Evolutionary conservation across 2,888 invertebrate genomes (phyloP), one percentile per base, ranked within the genome.

Genomic region (Metellina segmentata): DNA sequence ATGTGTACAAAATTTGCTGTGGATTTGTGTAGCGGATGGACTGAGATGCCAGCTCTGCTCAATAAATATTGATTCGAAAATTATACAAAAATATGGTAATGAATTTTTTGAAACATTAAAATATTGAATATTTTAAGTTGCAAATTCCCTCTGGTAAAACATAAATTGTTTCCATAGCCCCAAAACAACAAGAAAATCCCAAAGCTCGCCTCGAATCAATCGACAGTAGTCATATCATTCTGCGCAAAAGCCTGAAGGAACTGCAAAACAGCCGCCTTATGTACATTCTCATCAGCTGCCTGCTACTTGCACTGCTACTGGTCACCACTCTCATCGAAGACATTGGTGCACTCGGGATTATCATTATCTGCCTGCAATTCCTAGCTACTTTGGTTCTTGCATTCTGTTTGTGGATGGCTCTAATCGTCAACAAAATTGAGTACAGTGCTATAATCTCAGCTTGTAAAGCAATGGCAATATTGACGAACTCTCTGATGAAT

Each of bases 401-500:
- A 5, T 98, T 97, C 94, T 96, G 96, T 93, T 93, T 97, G 20
- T 96, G 97, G 93, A 97, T 97, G 98, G 97, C 97, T 61, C 96
- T 97, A 0, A 94, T 98, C 93, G 98, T 98, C 98, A 97, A 97
- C 94, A 96, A 96, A 93, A 97, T 97, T 93, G 98, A 98, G 95
- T 96, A 96, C 93, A 97, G 98, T 95, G 97, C 97, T 74, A 95
- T 97, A 19, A 96, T 97, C 94, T 97, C 97, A n/a, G 97, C 97
- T 8, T 96, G 97, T 94, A 96, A 96, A 87, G 96, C 96, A 0
- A 96, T 98, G 96, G 96, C 97, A 51, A 53, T 90, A n/a, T 72
- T 93, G 53, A 82, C 85, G 0, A 89, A 90, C 72, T 61, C 85
- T 8, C 51, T 93, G n/a, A 88, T 89, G 82, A 90, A 86, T 49